Percentiles rank a stretch among this genome's conserved stretches.
These are phyloP conservation scores for Zosterops japonicus DNA, from an alignment of 2,113 vertebrate species.

Conservation along the genomic window DNA sequence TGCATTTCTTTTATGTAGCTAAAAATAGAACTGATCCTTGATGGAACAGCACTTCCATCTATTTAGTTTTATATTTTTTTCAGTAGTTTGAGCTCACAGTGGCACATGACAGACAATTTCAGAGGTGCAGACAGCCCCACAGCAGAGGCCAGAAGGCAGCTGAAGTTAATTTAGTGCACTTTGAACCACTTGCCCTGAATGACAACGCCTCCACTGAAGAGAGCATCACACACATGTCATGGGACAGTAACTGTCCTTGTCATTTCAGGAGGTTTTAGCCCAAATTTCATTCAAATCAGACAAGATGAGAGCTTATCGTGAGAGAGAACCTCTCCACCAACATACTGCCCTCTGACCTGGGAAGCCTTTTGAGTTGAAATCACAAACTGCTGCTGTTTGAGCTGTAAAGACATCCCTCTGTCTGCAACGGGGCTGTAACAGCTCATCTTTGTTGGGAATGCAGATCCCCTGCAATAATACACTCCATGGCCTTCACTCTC, in stretches of 20 bases:
- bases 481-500: neutral
- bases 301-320: neutral
- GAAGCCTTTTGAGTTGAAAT: neutral
- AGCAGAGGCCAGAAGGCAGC: neutral
- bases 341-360: neutral
- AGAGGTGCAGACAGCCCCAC: neutral
- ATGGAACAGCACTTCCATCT: neutral
- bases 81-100: neutral
- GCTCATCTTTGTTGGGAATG: constrained; percentile 1
- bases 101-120: accelerated
- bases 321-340: neutral
- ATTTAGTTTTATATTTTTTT: neutral
- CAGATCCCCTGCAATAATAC: neutral
- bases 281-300: neutral
- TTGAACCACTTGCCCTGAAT: neutral
- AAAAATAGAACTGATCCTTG: neutral
- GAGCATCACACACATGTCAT: accelerated
- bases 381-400: constrained; percentile 28
- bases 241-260: neutral
- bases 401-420: neutral
- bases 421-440: neutral
- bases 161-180: neutral
- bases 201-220: neutral
- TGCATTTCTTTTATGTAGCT: neutral
- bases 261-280: neutral